Base-by-base conservation (phyloP, 2,888 invertebrate species). In the Onchidella celtica region DNA sequence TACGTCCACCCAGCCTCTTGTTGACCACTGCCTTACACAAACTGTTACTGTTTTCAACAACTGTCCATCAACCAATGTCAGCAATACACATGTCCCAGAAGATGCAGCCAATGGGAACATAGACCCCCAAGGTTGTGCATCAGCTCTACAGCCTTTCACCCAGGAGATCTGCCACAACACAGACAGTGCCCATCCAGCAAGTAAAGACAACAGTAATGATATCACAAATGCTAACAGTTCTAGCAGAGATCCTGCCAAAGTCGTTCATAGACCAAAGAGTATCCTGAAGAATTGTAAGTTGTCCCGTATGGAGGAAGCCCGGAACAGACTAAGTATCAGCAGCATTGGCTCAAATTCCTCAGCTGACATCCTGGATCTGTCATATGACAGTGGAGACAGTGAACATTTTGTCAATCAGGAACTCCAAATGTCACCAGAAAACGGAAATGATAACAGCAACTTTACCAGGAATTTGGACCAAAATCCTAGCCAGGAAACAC, bases 261-360 rank as follows among this genome's bases (percentile, higher is more conserved):
- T 88, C 9, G 86, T 89, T 32, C 87, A 87, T 6, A 81, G 88
- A 36, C 83, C 87, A 38, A 84, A 87, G 38, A 89, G 92, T 17
- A 92, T 91, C 78, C 85, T 92, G 34, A 91, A 91, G 74, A 87
- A 87, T 75, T 68, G 84, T 4, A 78, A 63, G 32, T 73, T 24
- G 29, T 70, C 77, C 11, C 69, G 61, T 34, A 11, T 77, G 32
- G 84, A 85, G 14, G 90, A 90, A 24, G 84, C 89, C 4, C 87
- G 87, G 63, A 91, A 91, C 84, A 85, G 92, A 27, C 86, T 90
- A 32, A 92, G 92, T 82, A 85, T 89, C 11, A 90, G 92, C 83
- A 92, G 92, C 76, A 85, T 87, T 24, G 89, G 92, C 14, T 92
- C 92, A 14, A 92, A 91, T 81, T 92, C 92, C 0, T 92, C 92